Base-by-base conservation (phyloP, 1,140 invertebrate genomes). In the Littorina saxatilis region DNA sequence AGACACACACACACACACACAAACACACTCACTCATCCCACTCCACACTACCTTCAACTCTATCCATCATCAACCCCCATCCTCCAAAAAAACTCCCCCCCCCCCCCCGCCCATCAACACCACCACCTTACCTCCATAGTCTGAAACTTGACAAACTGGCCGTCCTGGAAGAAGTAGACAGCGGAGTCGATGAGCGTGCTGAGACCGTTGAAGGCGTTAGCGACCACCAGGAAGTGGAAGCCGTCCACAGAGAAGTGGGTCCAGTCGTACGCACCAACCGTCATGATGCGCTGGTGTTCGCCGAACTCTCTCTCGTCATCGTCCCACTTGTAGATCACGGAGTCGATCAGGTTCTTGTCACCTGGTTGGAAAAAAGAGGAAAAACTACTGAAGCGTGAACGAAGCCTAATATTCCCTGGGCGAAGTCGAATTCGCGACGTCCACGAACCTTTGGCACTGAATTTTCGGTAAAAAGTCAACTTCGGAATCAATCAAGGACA, bases 231-330 rank as follows among this genome's bases (percentile, higher is more conserved):
- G 80, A 92, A 91, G 78, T 91, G 89, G 79, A 88, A 91, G 13
- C 84, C 87, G 47, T 88, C 83, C 0, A 90, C 86, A 11, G 32
- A 63, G 70, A 92, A 91, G 75, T 91, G 85, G 2, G 91, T 91
- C 89, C 89, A 91, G 75, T 92, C 91, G 70, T 89, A 90, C 0
- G 91, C 91, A 13, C 90, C 91, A 1, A 84, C 82, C 11, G 91
- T 91, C 29, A 80, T 47, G 32, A 92, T 84, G 9, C 66, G 82
- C 84, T 91, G 91, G 39, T 85, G 82, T 77, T 87, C 77, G 37
- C 80, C 52, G 75, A 91, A 91, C n/a, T 76, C 39, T 5, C 85
- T 75, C 0, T 20, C 40, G 15, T 76, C 85, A 27, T 43, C 27
- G 61, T 89, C 84, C 89, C 90, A 92, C 77, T 85, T 84, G 79